phyloP scores from a whole-genome alignment of 2,888 invertebrate species.

The Apomyelois bistriatella region DNA sequence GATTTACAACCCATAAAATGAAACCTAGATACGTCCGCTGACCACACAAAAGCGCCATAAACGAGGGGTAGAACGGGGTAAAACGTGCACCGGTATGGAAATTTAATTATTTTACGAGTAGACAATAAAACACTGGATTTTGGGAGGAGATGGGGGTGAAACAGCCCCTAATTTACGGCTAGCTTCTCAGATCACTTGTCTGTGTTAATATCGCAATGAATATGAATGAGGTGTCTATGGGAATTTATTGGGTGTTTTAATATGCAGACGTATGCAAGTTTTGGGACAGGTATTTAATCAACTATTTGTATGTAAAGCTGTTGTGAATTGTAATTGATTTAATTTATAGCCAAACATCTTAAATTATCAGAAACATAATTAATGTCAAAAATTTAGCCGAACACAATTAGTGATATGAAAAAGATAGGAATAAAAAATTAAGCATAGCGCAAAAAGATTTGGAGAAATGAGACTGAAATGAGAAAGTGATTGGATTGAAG shows the following conservation, averaged over 20 bases:
- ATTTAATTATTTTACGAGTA: conserved; percentile 58
- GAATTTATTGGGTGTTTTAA: conserved; percentile 7
- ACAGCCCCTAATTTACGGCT: conserved; percentile 19
- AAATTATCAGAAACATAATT: too few species aligned
- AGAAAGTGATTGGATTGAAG: too few species aligned
- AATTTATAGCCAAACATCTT: too few species aligned
- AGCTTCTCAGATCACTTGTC: conserved; percentile 11
- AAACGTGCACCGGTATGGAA: conserved; percentile 49
- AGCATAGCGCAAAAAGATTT: too few species aligned
- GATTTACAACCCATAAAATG: conserved; percentile 1
- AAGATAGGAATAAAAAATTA: too few species aligned
- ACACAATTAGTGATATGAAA: too few species aligned
- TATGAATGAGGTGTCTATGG: conserved; percentile 10
- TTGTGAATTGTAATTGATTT: conserved; percentile 2
- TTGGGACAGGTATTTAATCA: conserved; percentile 1
- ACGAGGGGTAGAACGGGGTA: conserved; percentile 23
- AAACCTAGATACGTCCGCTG: conserved; percentile 1
- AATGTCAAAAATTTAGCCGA: too few species aligned
- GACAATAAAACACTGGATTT: conserved; percentile 22
- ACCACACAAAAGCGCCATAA: conserved; percentile 16
- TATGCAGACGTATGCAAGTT: conserved; percentile 8
- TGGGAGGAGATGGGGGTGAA: not conserved
- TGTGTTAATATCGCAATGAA: conserved; percentile 12
- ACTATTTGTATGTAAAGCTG: conserved; percentile 9
- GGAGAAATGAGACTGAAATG: too few species aligned